phyloP scores from a whole-genome alignment of 2,888 invertebrate genomes.

The Boloria euphrosyne region DNA sequence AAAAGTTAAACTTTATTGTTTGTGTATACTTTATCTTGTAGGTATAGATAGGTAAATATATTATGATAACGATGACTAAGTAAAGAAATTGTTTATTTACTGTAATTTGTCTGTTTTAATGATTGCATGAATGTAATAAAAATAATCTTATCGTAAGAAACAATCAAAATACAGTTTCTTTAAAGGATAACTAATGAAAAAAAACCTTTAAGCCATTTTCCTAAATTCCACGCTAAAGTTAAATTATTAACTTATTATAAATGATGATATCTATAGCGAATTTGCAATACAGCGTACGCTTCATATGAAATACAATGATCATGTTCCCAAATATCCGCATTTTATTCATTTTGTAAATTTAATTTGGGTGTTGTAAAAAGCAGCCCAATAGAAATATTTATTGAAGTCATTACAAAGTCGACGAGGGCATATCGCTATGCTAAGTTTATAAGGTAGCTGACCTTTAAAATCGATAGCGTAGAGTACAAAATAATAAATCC shows the following conservation, averaged over 20 bases:
- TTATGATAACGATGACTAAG: too few species aligned
- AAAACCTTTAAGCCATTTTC: too few species aligned
- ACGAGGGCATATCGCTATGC: background rate
- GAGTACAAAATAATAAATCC: conserved; percentile 31
- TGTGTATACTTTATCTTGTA: background rate
- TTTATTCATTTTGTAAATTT: conserved; percentile 12
- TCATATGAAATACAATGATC: conserved; percentile 8
- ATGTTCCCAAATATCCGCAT: conserved; percentile 1
- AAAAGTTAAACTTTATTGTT: conserved; percentile 7
- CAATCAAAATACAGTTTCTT: too few species aligned
- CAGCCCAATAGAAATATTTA: conserved; percentile 8
- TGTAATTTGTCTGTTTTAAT: too few species aligned
- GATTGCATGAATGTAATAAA: too few species aligned
- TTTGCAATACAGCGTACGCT: background rate
- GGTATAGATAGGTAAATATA: background rate
- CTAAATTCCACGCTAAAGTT: too few species aligned
- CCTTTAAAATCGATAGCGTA: conserved; percentile 15
- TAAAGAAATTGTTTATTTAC: too few species aligned
- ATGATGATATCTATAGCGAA: too few species aligned
- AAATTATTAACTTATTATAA: too few species aligned
- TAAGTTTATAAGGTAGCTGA: background rate
- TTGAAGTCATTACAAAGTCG: conserved; percentile 2
- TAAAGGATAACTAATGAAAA: too few species aligned
- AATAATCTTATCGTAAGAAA: too few species aligned
- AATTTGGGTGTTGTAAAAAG: conserved; percentile 2